phyloP scores from a whole-genome alignment of 2,113 vertebrate genomes.

The Prunella himalayana region DNA sequence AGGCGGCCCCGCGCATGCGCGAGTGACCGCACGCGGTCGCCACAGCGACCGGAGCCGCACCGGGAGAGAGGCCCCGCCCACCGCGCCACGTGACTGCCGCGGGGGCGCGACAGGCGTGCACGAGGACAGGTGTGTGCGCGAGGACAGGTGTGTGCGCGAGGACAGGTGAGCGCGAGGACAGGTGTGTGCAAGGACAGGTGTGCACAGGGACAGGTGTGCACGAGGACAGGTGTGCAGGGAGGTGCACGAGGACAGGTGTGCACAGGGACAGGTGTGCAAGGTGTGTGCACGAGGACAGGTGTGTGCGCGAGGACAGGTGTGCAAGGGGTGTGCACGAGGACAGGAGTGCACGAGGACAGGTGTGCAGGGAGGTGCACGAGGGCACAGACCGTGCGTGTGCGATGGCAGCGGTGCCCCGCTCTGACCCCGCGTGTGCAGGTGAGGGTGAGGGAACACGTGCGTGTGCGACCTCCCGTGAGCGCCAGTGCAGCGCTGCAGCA shows the following conservation, averaged over 20 bases:
- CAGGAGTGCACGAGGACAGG: too few relatives aligned
- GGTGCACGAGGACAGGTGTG: neutral
- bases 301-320: too few relatives aligned
- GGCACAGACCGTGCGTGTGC: too few relatives aligned
- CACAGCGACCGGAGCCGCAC: neutral
- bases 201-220: too few relatives aligned
- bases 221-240: too few relatives aligned
- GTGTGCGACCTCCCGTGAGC: rapidly evolving
- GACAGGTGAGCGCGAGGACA: too few relatives aligned
- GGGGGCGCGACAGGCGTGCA: too few relatives aligned
- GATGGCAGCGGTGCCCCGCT: rapidly evolving
- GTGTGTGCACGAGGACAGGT: too few relatives aligned
- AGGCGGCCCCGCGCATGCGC: neutral
- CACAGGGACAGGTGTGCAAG: too few relatives aligned
- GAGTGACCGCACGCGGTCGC: neutral
- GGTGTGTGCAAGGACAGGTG: too few relatives aligned
- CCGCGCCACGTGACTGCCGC: rapidly evolving
- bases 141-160: neutral
- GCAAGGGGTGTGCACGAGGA: neutral
- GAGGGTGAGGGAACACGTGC: rapidly evolving
- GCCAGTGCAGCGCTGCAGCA: rapidly evolving
- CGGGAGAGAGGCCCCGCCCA: neutral
- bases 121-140: neutral
- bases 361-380: neutral
- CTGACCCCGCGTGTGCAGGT: neutral